Evolutionary conservation across 2,888 invertebrate species (phyloP).

Genomic region (Rotaria macrura): DNA sequence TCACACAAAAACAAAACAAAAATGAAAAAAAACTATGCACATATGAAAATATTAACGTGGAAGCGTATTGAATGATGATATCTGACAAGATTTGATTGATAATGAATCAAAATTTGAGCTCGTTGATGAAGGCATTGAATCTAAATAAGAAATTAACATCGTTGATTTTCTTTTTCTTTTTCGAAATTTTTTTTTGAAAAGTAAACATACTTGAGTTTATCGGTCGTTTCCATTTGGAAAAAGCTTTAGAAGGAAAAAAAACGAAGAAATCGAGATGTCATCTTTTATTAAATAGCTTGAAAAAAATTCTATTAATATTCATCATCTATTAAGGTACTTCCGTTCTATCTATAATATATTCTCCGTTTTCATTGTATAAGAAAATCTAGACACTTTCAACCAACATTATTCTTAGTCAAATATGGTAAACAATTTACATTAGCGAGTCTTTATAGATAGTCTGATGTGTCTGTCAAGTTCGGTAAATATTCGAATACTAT

Average conservation of each 20-base stretch:
- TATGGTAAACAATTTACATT: neutral
- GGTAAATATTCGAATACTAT: neutral
- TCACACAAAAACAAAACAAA: neutral
- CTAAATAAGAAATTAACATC: neutral
- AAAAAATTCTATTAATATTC: neutral
- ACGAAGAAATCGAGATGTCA: neutral
- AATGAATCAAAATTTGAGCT: neutral
- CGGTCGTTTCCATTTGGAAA: neutral
- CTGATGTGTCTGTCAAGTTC: neutral
- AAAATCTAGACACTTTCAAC: neutral
- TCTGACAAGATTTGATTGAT: neutral
- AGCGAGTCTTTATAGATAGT: neutral
- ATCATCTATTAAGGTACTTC: neutral
- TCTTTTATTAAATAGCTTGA: neutral
- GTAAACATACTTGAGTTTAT: neutral
- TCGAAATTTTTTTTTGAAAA: neutral
- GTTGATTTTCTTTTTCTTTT: no score
- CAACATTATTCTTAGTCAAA: neutral
- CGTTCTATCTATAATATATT: neutral
- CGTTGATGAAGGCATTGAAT: neutral
- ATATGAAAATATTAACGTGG: neutral
- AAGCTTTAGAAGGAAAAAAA: neutral
- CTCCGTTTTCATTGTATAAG: neutral
- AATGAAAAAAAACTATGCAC: neutral
- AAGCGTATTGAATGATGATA: neutral